phyloP scores from a whole-genome alignment of 2,888 invertebrate species.

The Hypomecis punctinalis region DNA sequence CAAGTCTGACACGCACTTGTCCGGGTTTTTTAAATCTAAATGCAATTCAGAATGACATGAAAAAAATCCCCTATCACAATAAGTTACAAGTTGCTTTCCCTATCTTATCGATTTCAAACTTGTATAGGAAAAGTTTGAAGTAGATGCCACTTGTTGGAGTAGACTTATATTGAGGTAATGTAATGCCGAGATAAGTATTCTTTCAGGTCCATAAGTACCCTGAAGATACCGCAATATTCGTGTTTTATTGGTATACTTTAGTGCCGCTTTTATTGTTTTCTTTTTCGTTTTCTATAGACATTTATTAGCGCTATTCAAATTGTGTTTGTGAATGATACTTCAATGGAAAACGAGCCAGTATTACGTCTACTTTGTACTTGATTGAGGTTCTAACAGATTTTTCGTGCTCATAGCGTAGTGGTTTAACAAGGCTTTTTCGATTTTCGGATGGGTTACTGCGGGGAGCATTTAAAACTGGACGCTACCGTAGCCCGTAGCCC shows the following conservation, averaged over 20 bases:
- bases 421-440: too few relatives aligned
- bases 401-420: too few relatives aligned
- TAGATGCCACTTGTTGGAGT: conserved; percentile 16
- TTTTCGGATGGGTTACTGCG: too few relatives aligned
- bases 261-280: conserved; percentile 6
- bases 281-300: neutral
- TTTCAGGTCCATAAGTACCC: conserved; percentile 8
- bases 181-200: conserved; percentile 26
- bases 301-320: neutral
- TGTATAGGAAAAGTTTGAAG: conserved; percentile 24
- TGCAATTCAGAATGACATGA: conserved; percentile 1
- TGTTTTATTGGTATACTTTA: conserved; percentile 12
- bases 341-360: too few relatives aligned
- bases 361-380: too few relatives aligned
- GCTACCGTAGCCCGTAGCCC: too few relatives aligned
- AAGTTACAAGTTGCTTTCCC: conserved; percentile 15
- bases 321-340: neutral
- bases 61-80: conserved; percentile 3
- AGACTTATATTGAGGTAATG: conserved; percentile 19
- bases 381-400: too few relatives aligned
- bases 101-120: conserved; percentile 25
- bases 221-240: conserved; percentile 9
- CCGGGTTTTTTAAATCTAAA: too few relatives aligned
- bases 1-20: too few relatives aligned
- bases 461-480: too few relatives aligned